Evolutionary conservation across 1,140 invertebrate species (phyloP), one percentile per base, ranked within the genome.

Genomic region (Euwallacea fornicatus): DNA sequence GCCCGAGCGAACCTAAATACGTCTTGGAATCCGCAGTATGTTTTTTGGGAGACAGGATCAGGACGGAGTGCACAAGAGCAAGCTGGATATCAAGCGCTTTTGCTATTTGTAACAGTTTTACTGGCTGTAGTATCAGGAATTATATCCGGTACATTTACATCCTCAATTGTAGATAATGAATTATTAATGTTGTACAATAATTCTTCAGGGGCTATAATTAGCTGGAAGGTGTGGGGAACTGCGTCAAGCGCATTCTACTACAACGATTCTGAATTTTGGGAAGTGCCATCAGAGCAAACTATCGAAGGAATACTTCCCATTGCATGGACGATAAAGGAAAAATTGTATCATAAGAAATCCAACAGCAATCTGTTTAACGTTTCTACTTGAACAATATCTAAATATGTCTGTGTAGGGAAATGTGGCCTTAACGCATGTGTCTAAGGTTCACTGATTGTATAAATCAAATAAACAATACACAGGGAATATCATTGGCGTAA

Each of bases 21-120:
- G 0, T 58, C 58, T 10, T 13, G 56, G 7, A 62, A 62, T 16
- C 46, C 66, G 0, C 74, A 78, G 58, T 72, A 72, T 21, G 65
- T 69, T 16, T 68, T 62, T 9, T 21, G 69, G 15, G 62, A 62
- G 21, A 44, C 67, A 0, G 91, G 89, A 0, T 74, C 83, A 6
- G 87, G 87, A 42, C 82, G 93, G 70, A 87, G 86, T 33, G 89
- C 89, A 4, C 78, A 76, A 11, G 77, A 84, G n/a, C 94, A 96
- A 83, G 93, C 91, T 2, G 86, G 84, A 7, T 93, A 88, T 83
- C 94, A 97, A 84, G 81, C 94, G 54, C 81, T 90, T 6, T 89
- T 91, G 2, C 83, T 96, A 7, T 83, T 82, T 4, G 79, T 92
- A 6, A 95, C 93, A 0, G 59, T 96, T 0, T 80, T 80, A 7